Evolutionary conservation across 2,797 vertebrate genomes (phyloP).

Genomic region (Sebastes umbrosus): DNA sequence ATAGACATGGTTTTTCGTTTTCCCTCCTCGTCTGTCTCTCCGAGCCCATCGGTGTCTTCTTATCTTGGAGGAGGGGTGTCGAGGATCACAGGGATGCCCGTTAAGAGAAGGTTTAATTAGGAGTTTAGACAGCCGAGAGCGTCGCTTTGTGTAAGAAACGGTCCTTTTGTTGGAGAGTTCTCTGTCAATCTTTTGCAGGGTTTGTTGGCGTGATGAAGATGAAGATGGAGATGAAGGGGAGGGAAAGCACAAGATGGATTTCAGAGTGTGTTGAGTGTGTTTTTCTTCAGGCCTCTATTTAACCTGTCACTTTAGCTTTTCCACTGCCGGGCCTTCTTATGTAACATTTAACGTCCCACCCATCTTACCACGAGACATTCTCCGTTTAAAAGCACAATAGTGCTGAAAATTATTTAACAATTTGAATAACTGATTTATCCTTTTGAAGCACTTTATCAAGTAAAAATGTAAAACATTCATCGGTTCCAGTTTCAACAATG

Average conservation of each 20-base stretch:
- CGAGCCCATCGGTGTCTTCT: constrained; percentile 18
- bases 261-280: neutral
- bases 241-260: neutral
- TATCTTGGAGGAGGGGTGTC: constrained; percentile 25
- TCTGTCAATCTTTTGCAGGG: constrained; percentile 15
- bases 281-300: constrained; percentile 8
- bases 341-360: neutral
- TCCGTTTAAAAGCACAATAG: neutral
- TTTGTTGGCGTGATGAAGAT: neutral
- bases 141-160: constrained; percentile 1
- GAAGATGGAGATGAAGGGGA: neutral
- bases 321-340: neutral
- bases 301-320: neutral
- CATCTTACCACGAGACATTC: neutral
- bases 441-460: neutral
- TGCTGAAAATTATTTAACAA: neutral
- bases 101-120: constrained; percentile 50
- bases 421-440: neutral
- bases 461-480: neutral
- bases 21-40: neutral
- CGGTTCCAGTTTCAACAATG: neutral
- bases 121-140: constrained; percentile 26
- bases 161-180: neutral
- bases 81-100: constrained; percentile 21
- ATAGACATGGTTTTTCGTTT: constrained; percentile 18